These are phyloP conservation scores for Brachystomella parvula DNA, from an alignment of 1,140 invertebrate genomes.

Conservation along the genomic window DNA sequence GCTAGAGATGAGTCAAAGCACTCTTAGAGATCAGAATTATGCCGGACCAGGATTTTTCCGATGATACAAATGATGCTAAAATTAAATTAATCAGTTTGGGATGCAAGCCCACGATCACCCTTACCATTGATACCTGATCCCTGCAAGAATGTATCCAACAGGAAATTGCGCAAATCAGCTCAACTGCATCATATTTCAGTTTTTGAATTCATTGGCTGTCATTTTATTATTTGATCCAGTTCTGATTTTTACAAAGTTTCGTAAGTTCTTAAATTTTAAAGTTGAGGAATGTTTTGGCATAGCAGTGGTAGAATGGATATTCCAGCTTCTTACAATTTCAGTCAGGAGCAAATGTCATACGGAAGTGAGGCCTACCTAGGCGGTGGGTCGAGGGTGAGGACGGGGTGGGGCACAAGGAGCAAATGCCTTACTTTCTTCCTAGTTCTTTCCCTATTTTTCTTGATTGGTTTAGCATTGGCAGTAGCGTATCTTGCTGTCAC, in stretches of 20 bases:
- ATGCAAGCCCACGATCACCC: not conserved
- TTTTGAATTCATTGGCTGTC: not conserved
- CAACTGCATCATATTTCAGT: not conserved
- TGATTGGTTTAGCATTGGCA: slow-evolving; percentile 6
- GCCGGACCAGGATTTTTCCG: not conserved
- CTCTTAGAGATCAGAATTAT: not conserved
- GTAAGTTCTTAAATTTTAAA: no score
- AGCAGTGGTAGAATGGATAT: slow-evolving; percentile 6
- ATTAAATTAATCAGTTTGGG: not conserved
- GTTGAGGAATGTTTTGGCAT: not conserved
- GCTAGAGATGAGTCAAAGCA: not conserved
- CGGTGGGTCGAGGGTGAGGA: not conserved
- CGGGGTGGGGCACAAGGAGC: not conserved
- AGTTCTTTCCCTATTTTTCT: not conserved
- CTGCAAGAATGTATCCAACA: no score
- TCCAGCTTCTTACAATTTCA: slow-evolving; percentile 6
- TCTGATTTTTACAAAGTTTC: not conserved
- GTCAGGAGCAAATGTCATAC: not conserved
- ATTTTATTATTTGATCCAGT: not conserved
- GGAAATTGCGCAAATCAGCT: not conserved
- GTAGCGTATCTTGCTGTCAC: not conserved
- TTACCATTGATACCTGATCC: not conserved
- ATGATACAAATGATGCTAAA: not conserved
- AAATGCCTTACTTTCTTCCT: not conserved
- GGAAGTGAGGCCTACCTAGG: not conserved